phyloP scores from a whole-genome alignment of 30 jellyfish, hydroid and myxozoan genomes.

The Sanderia malayensis region DNA sequence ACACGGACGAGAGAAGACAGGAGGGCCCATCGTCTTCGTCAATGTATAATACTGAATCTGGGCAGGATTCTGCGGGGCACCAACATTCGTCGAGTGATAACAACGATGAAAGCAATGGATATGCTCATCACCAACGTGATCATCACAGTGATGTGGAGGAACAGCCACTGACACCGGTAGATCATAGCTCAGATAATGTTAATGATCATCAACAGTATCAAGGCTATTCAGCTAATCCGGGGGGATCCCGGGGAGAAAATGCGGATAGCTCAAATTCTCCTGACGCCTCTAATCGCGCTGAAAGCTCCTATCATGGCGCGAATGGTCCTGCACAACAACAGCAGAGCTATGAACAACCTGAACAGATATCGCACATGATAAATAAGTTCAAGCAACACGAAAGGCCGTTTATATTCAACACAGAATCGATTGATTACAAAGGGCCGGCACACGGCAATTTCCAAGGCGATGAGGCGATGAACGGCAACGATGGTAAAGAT shows the following conservation, averaged over 20 bases:
- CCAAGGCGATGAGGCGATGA: slow-evolving; percentile 19
- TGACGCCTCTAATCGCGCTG: not conserved
- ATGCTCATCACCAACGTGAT: not conserved
- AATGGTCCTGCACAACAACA: not conserved
- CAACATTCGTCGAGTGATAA: slow-evolving; percentile 7
- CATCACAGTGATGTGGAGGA: slow-evolving; percentile 13
- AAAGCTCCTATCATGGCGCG: not conserved
- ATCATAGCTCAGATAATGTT: slow-evolving; percentile 13
- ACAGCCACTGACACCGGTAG: slow-evolving; percentile 14
- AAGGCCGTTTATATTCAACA: slow-evolving; percentile 66
- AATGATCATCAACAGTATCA: not conserved
- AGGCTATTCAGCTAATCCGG: too few species aligned
- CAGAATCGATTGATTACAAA: slow-evolving; percentile 67
- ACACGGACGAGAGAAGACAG: slow-evolving; percentile 47
- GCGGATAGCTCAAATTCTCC: not conserved
- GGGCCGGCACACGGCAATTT: slow-evolving; percentile 36
- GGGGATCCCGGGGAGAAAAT: slow-evolving; percentile 21
- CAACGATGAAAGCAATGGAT: slow-evolving; percentile 6
- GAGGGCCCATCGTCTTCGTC: too few species aligned
- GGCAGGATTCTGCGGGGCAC: not conserved
- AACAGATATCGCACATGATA: slow-evolving; percentile 45
- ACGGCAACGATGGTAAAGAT: slow-evolving; percentile 34
- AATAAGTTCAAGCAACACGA: slow-evolving; percentile 35
- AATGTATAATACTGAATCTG: not conserved
- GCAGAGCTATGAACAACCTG: slow-evolving; percentile 25